phyloP scores from a whole-genome alignment of 2,888 invertebrate species.

The Zeuzera pyrina region DNA sequence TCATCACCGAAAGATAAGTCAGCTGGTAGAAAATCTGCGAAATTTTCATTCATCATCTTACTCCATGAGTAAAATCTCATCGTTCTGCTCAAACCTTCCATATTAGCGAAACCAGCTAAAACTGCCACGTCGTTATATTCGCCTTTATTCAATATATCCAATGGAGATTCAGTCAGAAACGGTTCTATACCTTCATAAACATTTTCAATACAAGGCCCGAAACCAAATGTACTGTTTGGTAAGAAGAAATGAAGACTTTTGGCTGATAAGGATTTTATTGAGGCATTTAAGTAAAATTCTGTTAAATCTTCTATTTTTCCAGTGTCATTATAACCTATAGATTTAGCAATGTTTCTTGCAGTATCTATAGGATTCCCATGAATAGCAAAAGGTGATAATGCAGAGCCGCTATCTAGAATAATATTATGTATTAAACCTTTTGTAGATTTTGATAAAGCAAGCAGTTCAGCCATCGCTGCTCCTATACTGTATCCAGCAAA shows the following conservation, averaged over 20 bases:
- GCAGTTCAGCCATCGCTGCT: constrained; percentile 67
- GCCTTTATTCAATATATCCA: constrained; percentile 39
- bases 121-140: constrained; percentile 37
- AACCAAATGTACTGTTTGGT: constrained; percentile 56
- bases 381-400: constrained; percentile 48
- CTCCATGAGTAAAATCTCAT: constrained; percentile 46
- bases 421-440: constrained; percentile 48
- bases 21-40: constrained; percentile 49
- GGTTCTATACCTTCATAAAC: constrained; percentile 32
- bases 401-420: constrained; percentile 58
- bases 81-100: constrained; percentile 58
- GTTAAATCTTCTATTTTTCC: constrained; percentile 44
- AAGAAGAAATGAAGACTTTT: constrained; percentile 50
- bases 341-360: constrained; percentile 48
- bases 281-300: constrained; percentile 47
- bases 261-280: constrained; percentile 26
- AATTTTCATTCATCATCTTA: constrained; percentile 49
- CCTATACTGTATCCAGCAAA: constrained; percentile 88
- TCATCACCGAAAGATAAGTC: constrained; percentile 39
- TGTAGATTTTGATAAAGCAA: constrained; percentile 41
- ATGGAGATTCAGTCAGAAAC: constrained; percentile 50
- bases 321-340: constrained; percentile 48
- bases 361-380: constrained; percentile 50
- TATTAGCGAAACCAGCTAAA: constrained; percentile 49
- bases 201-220: constrained; percentile 55